Percentiles rank a stretch among this genome's conserved stretches.
These are phyloP conservation scores for Bradypodion pumilum DNA, from an alignment of 2,797 vertebrate genomes.

Conservation along the genomic window DNA sequence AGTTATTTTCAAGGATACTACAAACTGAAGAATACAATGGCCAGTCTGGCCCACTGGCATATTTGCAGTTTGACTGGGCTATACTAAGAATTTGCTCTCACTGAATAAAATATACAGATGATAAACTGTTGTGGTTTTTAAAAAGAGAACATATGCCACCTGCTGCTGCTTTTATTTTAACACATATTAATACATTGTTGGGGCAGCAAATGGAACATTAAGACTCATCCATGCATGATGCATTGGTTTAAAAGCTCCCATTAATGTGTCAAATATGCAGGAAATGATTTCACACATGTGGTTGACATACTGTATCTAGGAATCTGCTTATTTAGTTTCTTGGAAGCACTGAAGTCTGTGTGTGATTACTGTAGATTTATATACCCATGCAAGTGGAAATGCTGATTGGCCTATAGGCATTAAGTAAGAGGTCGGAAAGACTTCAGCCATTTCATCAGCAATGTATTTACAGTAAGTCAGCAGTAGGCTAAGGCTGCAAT, in stretches of 20 bases:
- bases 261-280: slow-evolving; percentile 17
- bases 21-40: slow-evolving; percentile 3
- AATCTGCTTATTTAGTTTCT: slow-evolving; percentile 41
- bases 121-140: slow-evolving; percentile 42
- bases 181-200: slow-evolving; percentile 36
- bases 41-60: neutral
- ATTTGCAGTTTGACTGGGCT: slow-evolving; percentile 46
- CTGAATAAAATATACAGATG: slow-evolving; percentile 44
- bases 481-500: neutral
- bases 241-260: slow-evolving; percentile 37
- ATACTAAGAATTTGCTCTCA: slow-evolving; percentile 42
- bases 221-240: slow-evolving; percentile 19
- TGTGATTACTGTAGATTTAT: slow-evolving; percentile 29
- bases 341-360: slow-evolving; percentile 27
- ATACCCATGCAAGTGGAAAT: slow-evolving; percentile 15
- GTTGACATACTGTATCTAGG: slow-evolving; percentile 28
- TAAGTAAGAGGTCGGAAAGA: slow-evolving; percentile 11
- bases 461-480: slow-evolving; percentile 5
- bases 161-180: slow-evolving; percentile 52
- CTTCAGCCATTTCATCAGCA: neutral
- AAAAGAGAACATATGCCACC: slow-evolving; percentile 52
- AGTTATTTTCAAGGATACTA: too few relatives aligned
- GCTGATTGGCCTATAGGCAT: slow-evolving; percentile 3
- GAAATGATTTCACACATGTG: slow-evolving; percentile 43
- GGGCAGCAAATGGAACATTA: slow-evolving; percentile 36